These are phyloP conservation scores for Nemurella pictetii DNA, from an alignment of 2,888 invertebrate genomes.

Conservation along the genomic window DNA sequence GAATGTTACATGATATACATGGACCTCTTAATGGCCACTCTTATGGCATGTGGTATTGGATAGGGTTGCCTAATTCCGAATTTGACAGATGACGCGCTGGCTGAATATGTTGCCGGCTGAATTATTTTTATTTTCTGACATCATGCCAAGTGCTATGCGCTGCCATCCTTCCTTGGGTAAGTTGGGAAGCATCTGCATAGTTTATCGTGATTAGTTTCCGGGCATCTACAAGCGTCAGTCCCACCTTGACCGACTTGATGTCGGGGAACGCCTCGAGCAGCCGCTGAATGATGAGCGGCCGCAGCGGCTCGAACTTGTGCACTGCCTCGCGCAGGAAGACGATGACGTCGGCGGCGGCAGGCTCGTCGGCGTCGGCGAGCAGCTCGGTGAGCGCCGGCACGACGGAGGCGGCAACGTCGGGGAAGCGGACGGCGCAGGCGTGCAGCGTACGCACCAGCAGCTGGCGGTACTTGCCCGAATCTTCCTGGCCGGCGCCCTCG, in stretches of 20 bases:
- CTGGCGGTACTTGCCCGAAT: constrained; percentile 93
- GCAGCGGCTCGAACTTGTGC: constrained; percentile 80
- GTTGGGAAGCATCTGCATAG: too few species aligned
- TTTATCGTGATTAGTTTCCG: too few species aligned
- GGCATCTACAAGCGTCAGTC: background rate
- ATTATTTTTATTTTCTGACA: too few species aligned
- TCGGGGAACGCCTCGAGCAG: constrained; percentile 80
- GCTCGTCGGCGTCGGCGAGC: constrained; percentile 83
- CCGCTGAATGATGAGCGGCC: constrained; percentile 77
- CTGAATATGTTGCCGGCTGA: too few species aligned
- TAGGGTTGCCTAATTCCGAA: too few species aligned
- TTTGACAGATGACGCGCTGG: too few species aligned
- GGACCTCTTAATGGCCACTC: too few species aligned
- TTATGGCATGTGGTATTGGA: too few species aligned
- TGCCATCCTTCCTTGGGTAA: too few species aligned
- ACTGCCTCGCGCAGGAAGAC: constrained; percentile 96
- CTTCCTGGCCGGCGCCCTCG: constrained; percentile 86
- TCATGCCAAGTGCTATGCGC: too few species aligned
- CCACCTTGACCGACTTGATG: constrained; percentile 81
- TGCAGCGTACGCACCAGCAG: constrained; percentile 93
- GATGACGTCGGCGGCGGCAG: constrained; percentile 91
- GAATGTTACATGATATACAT: too few species aligned
- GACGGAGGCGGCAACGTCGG: constrained; percentile 90
- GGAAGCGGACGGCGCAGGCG: constrained; percentile 89
- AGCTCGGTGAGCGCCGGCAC: constrained; percentile 95